Evolutionary conservation across 2,888 invertebrate genomes (phyloP), one percentile per base, ranked within the genome.

Genomic region (Thyatira batis): DNA sequence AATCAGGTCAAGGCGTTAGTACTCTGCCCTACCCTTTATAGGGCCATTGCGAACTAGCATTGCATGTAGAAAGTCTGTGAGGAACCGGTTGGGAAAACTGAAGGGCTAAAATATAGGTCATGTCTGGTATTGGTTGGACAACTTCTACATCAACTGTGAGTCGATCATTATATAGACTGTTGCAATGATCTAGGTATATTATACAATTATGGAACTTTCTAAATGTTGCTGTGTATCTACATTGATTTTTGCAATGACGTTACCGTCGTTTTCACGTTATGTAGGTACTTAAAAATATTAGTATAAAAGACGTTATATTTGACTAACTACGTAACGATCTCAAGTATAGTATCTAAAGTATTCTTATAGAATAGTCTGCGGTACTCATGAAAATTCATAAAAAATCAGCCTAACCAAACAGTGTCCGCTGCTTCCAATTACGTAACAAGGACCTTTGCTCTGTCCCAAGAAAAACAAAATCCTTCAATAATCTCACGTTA

Each of bases 1-100:
- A 48, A 48, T 48, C 48, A 57, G 77, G 77, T 77, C 77, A 77
- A 77, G 77, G 77, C 67, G 57, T 57, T 33, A 57, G 58, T 48
- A 52, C 58, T 57, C 55, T 52, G 61, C 67, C 66, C 60, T 59
- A 61, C 68, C 69, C 61, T 68, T 67, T 63, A 71, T 66, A 60
- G 63, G 61, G 61, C 57, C 58, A 55, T 48, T 49, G 39, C 39
- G 39, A 39, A 39, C 17, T 39, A 17, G 39, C 39, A 39, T 39
- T 39, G 39, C 39, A 39, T 27, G 48, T 48, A 48, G 48, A 27
- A 48, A 48, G 27, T 27, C 27, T 4, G 39, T 20, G 17, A 48
- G 17, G 20, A 27, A 48, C 27, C 48, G 20, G 48, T 48, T 48
- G 13, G 27, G 9, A 48, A 48, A 28, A 48, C 20, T 27, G 27